These are phyloP conservation scores for Geophilus truncorum DNA, from an alignment of 2,888 invertebrate genomes.

Conservation along the genomic window DNA sequence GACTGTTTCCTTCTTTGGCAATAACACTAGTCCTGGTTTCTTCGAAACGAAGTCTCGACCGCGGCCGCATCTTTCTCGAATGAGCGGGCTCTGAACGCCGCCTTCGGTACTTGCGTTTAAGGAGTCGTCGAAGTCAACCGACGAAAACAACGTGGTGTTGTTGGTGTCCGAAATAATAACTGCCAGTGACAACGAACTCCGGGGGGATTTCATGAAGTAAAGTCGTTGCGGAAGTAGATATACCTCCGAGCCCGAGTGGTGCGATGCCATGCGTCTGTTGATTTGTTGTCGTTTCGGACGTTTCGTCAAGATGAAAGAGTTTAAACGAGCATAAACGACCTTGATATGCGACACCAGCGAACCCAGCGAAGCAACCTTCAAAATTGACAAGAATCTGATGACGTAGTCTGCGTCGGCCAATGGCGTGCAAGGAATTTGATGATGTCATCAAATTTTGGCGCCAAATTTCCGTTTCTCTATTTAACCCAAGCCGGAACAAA, in stretches of 20 bases:
- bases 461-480: not conserved
- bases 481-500: not conserved
- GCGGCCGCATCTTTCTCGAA: not conserved
- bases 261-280: not conserved
- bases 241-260: not conserved
- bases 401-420: not conserved
- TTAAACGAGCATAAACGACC: not conserved
- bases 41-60: not conserved
- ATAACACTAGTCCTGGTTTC: not conserved
- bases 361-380: not conserved
- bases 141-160: not conserved
- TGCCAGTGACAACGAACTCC: not conserved
- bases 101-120: conserved; percentile 27
- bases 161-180: not conserved
- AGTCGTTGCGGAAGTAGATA: not conserved
- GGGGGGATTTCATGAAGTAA: not conserved
- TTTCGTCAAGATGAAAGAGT: not conserved
- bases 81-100: not conserved
- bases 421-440: not conserved
- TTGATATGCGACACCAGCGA: not conserved
- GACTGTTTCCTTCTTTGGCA: conserved; percentile 43
- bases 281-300: no score
- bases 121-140: not conserved
- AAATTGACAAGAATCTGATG: not conserved
- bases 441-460: not conserved